Conservation (phyloP, 2,797 vertebrate genomes). For the Aldrovandia affinis region DNA sequence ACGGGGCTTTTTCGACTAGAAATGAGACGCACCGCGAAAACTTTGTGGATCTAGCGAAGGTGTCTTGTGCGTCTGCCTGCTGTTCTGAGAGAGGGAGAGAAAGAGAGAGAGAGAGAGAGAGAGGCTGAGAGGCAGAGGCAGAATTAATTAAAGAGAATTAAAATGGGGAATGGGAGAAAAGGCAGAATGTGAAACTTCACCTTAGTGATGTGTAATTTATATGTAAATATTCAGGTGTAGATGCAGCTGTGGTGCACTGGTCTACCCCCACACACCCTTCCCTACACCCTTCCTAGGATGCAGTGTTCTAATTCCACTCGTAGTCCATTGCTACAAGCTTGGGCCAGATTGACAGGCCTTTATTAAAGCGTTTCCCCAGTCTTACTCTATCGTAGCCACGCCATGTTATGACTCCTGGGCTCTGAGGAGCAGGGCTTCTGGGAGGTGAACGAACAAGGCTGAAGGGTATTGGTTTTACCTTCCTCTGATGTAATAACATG, state of each 20-base stretch:
- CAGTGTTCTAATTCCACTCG: no score
- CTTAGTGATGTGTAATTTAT: neutral
- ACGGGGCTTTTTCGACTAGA: neutral
- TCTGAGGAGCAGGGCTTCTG: neutral
- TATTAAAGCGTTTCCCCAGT: no score
- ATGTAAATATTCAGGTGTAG: neutral
- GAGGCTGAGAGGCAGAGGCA: constrained; percentile 19
- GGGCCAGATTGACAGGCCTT: no score
- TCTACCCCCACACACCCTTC: no score
- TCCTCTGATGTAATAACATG: neutral
- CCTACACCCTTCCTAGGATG: no score
- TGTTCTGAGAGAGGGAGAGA: neutral
- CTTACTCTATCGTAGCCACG: neutral
- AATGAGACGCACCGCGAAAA: constrained; percentile 6
- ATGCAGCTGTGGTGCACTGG: neutral
- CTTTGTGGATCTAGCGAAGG: neutral
- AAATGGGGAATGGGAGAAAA: neutral
- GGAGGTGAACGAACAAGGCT: neutral
- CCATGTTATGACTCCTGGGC: neutral
- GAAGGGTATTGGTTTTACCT: no score
- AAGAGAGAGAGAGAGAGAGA: neutral
- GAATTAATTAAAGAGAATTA: neutral
- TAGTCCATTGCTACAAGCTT: no score
- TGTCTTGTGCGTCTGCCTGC: neutral
- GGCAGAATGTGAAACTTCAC: neutral